Base-by-base conservation (phyloP, 2,888 invertebrate species). In the Drosophila histrio region DNA sequence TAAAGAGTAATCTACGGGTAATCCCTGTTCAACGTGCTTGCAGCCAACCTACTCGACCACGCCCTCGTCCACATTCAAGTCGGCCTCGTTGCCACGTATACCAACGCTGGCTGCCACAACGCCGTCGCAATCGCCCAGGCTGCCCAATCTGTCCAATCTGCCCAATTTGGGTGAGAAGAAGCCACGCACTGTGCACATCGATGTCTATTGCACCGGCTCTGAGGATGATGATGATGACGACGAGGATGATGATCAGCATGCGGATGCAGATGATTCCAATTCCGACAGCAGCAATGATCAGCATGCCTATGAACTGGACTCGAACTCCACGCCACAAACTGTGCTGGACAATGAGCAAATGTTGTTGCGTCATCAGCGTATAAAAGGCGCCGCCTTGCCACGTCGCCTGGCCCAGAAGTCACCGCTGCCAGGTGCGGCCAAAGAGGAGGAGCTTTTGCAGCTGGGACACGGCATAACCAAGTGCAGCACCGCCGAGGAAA, bases 201-300 rank as follows among this genome's bases (percentile, higher is more conserved):
- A 95, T 90, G 95, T 95, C 2, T 95, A 95, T 84, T 95, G 95
- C 85, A 95, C 95, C 0, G 95, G 94, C 1, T 94, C 95, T 0
- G 92, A 92, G 64, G 92, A 90, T 19, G 91, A 89, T 1, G 93
- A 93, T 70, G 86, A n/a, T n/a, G n/a, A n/a, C 92, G 93, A 92
- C 67, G 87, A 88, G 34, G 84, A 80, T 78, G 93, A 93, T 71
- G 84, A 89, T 34, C 87, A 80, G 74, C 88, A 83, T 74, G 91
- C 79, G 68, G 91, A 89, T 77, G 91, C 83, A 2, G 89, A 89
- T 36, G 78, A 79, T 24, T 83, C 87, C 6, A 85, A 77, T 5
- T 61, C 79, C 1, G 66, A 74, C 4, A 79, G 57, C 32, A 81
- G 82, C 57, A 72, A 79, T 19, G 72, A 3, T 3, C 41, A 39